phyloP scores from a whole-genome alignment of 2,113 vertebrate species.

The Pantherophis guttatus region DNA sequence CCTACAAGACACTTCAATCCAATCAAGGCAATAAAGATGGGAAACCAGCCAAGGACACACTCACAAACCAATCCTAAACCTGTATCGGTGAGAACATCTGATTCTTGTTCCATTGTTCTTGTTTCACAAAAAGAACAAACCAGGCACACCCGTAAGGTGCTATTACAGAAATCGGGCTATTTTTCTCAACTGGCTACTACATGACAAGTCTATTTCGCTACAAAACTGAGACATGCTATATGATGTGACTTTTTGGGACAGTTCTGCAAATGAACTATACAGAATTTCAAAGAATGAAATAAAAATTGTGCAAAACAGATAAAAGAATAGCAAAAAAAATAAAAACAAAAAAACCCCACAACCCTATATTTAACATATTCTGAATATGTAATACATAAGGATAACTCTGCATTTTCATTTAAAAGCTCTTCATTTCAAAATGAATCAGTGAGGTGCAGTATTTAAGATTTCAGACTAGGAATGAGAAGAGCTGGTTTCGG shows the following conservation, averaged over 20 bases:
- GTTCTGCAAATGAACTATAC: not conserved
- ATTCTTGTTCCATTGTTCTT: not conserved
- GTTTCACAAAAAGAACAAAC: not conserved
- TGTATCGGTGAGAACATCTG: not conserved
- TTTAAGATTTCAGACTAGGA: not conserved
- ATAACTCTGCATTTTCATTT: not conserved
- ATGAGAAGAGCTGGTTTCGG: not conserved
- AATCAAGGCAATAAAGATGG: not conserved
- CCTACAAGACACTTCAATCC: not conserved
- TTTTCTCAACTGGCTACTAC: not conserved
- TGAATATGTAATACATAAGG: not conserved
- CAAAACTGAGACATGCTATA: not conserved
- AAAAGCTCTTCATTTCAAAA: constrained; percentile 24
- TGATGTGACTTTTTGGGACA: not conserved
- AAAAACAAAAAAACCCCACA: too few species aligned
- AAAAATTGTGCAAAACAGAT: not conserved
- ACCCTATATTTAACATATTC: not conserved
- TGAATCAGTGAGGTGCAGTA: not conserved
- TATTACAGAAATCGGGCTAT: not conserved
- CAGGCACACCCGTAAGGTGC: not conserved
- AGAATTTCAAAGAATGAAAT: not conserved
- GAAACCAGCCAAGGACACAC: not conserved
- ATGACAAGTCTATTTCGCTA: not conserved
- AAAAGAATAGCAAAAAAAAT: not conserved
- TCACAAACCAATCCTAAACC: not conserved